Percentiles rank a stretch among this genome's conserved stretches.
Evolutionary conservation across 2,888 invertebrate genomes (phyloP).

Genomic region (Itoplectis maculator): DNA sequence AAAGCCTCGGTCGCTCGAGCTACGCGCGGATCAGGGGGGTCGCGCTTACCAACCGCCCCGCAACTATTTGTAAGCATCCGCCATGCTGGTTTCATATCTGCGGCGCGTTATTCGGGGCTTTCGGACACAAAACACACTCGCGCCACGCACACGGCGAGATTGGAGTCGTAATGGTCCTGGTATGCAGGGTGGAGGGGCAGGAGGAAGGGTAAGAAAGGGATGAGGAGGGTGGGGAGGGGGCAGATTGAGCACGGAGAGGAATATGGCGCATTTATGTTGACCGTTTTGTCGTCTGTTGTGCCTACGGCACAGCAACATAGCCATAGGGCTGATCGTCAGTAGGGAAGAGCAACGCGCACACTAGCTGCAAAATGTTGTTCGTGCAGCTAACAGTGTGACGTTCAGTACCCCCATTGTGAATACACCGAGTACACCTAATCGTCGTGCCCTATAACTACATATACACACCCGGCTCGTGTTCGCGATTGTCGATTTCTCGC

Average conservation of each 20-base stretch:
- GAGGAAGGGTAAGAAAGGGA: too few species aligned
- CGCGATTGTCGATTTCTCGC: conserved; percentile 79
- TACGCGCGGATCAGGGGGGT: conserved; percentile 70
- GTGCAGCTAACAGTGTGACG: background rate
- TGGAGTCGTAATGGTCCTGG: conserved; percentile 67
- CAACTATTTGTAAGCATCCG: conserved; percentile 84
- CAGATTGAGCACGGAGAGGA: background rate
- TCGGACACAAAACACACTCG: conserved; percentile 80
- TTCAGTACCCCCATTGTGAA: conserved; percentile 3
- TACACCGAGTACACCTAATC: conserved; percentile 9
- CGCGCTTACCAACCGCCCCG: conserved; percentile 78
- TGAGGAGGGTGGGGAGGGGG: background rate
- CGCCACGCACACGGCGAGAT: conserved; percentile 51
- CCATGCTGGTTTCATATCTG: conserved; percentile 84
- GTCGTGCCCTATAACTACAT: conserved; percentile 2
- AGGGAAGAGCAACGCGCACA: background rate
- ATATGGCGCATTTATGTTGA: conserved; percentile 51
- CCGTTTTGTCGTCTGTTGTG: conserved; percentile 45
- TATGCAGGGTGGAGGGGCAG: too few species aligned
- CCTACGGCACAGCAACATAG: background rate
- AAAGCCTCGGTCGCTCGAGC: conserved; percentile 28
- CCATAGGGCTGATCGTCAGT: background rate
- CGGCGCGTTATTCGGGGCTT: conserved; percentile 75
- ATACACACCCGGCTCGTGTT: conserved; percentile 73
- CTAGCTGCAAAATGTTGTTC: background rate